phyloP scores from a whole-genome alignment of 2,113 vertebrate species.

The Semnornis frantzii region DNA sequence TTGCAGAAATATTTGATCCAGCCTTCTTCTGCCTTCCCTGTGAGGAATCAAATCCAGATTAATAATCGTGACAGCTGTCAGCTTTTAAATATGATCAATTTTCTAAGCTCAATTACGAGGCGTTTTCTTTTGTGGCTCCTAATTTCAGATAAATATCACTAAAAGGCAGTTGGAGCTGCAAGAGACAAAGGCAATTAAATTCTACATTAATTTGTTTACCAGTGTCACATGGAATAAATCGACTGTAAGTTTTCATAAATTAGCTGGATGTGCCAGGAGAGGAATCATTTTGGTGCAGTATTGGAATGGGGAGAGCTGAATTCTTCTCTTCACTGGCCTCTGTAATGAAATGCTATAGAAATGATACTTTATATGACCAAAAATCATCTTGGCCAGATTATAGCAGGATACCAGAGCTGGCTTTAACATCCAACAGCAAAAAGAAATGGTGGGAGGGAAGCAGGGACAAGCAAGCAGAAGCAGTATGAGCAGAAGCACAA shows the following conservation, averaged over 20 bases:
- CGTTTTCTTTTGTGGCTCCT: conserved; percentile 24
- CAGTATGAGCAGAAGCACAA: not conserved
- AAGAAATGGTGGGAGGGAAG: not conserved
- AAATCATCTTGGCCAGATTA: not conserved
- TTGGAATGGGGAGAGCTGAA: not conserved
- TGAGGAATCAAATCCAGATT: conserved; percentile 4
- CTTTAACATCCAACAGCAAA: not conserved
- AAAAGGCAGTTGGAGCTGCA: not conserved
- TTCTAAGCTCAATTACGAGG: not conserved
- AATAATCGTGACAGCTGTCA: conserved; percentile 33
- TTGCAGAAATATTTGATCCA: conserved; percentile 17
- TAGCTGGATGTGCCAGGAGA: not conserved
- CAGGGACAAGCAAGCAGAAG: not conserved
- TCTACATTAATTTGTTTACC: conserved; percentile 49
- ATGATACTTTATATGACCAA: not conserved
- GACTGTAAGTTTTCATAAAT: not conserved
- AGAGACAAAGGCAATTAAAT: conserved; percentile 58
- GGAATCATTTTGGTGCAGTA: not conserved
- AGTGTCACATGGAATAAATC: conserved; percentile 9
- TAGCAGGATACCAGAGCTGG: not conserved
- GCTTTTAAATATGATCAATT: not conserved
- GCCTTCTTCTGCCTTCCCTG: not conserved
- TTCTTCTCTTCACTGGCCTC: not conserved
- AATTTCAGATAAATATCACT: conserved; percentile 43
- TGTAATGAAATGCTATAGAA: not conserved